These are phyloP conservation scores for Microctonus hyperodae DNA, from an alignment of 2,888 invertebrate species.

Conservation along the genomic window DNA sequence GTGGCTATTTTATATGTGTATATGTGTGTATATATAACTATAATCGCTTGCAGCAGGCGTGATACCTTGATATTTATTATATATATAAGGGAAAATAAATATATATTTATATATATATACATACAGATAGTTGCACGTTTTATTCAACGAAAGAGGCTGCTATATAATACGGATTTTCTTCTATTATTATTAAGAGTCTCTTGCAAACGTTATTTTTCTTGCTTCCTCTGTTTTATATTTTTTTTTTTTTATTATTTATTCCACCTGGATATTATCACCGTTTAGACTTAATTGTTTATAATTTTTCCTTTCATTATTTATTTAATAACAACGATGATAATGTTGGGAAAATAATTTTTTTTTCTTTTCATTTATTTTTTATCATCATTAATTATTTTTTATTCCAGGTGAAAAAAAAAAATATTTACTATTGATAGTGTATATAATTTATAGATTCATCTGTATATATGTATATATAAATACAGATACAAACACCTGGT, in stretches of 20 bases:
- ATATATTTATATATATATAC: neutral
- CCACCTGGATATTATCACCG: neutral
- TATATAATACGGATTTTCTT: slow-evolving; percentile 35
- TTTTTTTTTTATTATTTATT: neutral
- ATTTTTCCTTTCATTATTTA: slow-evolving; percentile 1
- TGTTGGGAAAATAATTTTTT: neutral
- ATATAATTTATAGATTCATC: neutral
- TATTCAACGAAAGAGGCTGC: slow-evolving; percentile 15
- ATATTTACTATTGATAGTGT: neutral
- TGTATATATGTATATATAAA: neutral
- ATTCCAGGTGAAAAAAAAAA: too few relatives aligned
- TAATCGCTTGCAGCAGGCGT: slow-evolving; percentile 14
- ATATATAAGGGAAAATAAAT: too few relatives aligned
- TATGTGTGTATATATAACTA: neutral
- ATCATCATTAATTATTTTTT: too few relatives aligned
- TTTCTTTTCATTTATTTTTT: slow-evolving; percentile 27
- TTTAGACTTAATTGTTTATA: slow-evolving; percentile 14
- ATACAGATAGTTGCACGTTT: neutral
- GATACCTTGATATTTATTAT: neutral
- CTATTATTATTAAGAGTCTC: slow-evolving; percentile 32
- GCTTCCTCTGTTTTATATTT: slow-evolving; percentile 1
- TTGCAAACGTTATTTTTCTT: slow-evolving; percentile 17
- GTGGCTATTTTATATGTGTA: slow-evolving; percentile 11
- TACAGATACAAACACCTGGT: slow-evolving; percentile 3
- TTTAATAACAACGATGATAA: neutral